phyloP scores from a whole-genome alignment of 2,113 vertebrate species.

The Rhinopithecus roxellana region DNA sequence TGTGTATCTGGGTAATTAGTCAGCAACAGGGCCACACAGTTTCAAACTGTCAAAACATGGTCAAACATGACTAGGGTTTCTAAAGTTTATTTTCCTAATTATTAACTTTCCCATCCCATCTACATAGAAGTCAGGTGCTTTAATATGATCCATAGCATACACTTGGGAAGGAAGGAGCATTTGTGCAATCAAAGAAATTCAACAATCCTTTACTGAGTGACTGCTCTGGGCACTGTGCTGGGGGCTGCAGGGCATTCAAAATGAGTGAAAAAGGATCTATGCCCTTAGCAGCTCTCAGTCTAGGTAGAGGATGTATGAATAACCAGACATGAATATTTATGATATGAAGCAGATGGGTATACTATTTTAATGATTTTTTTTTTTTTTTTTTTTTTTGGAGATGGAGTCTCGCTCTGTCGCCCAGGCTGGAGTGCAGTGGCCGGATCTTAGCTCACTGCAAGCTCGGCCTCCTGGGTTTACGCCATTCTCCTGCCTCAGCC shows the following conservation, averaged over 20 bases:
- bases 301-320: neutral
- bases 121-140: neutral
- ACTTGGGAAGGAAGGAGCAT: neutral
- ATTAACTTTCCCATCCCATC: neutral
- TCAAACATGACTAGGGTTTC: neutral
- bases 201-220: constrained; percentile 8
- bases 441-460: no score
- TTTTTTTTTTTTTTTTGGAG: no score
- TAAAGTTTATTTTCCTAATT: constrained; percentile 35
- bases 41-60: neutral
- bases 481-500: no score
- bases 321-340: constrained; percentile 38
- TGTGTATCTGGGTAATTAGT: neutral
- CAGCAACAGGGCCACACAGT: neutral
- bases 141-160: neutral
- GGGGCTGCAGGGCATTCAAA: neutral
- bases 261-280: neutral
- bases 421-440: no score
- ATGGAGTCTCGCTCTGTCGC: no score
- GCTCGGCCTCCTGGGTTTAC: no score
- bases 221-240: neutral
- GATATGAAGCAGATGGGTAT: neutral
- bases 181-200: constrained; percentile 41
- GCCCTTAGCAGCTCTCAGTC: neutral
- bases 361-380: constrained; percentile 2